Percentiles rank a stretch among this genome's conserved stretches.
phyloP scores from a whole-genome alignment of 2,888 invertebrate species.

The Cheilosia pagana region DNA sequence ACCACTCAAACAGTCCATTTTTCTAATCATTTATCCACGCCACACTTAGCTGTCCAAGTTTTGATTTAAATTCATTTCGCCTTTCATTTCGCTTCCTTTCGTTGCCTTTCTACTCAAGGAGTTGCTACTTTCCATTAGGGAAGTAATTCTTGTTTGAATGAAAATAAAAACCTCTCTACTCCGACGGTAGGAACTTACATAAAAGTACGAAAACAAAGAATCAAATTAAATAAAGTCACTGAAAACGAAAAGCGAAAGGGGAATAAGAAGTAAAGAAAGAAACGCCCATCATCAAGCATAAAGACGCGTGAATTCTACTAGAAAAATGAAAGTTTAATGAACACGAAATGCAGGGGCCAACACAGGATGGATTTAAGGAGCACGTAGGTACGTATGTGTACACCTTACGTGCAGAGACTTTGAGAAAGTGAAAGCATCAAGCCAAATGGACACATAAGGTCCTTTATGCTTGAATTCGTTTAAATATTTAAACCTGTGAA shows the following conservation, averaged over 20 bases:
- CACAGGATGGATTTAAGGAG: constrained; percentile 8
- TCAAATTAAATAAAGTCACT: constrained; percentile 55
- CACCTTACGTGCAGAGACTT: constrained; percentile 43
- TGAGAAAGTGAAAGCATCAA: constrained; percentile 68
- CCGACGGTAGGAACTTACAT: constrained; percentile 46
- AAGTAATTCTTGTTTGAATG: constrained; percentile 57
- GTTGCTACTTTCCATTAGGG: constrained; percentile 45
- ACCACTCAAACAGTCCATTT: constrained; percentile 30
- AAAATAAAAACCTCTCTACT: constrained; percentile 33
- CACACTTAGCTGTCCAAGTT: constrained; percentile 26
- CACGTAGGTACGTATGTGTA: background rate
- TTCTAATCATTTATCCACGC: constrained; percentile 38
- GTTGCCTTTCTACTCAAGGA: background rate
- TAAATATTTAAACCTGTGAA: constrained; percentile 70
- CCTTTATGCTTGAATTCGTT: constrained; percentile 56
- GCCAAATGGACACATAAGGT: constrained; percentile 7
- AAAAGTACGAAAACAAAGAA: constrained; percentile 2
- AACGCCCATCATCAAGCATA: constrained; percentile 22
- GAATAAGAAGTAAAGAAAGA: background rate
- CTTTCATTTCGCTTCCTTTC: background rate
- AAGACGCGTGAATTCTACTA: constrained; percentile 32
- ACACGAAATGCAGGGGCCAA: constrained; percentile 57
- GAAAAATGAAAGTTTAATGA: constrained; percentile 67
- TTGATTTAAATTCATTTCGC: constrained; percentile 44
- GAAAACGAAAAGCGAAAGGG: constrained; percentile 47